Conservation (phyloP, 2,797 vertebrate genomes). For the Pangasius macronema region DNA sequence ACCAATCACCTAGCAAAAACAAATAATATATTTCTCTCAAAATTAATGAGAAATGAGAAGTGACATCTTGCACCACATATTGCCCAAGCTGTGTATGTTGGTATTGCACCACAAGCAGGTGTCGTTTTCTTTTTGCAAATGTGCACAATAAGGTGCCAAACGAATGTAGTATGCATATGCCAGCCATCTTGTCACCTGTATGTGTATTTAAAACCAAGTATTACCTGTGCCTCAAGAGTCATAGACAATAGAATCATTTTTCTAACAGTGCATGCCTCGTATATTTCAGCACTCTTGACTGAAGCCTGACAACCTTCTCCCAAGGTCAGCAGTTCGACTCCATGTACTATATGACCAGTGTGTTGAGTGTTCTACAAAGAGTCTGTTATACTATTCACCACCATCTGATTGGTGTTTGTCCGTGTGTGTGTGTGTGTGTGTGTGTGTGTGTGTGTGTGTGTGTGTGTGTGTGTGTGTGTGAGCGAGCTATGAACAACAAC, state of each 20-base stretch:
- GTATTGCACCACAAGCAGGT: background rate
- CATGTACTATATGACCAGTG: conserved; percentile 38
- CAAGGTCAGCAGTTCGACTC: conserved; percentile 35
- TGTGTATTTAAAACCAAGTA: background rate
- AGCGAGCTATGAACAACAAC: conserved; percentile 50
- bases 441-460: no score
- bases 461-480: conserved; percentile 1
- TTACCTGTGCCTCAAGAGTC: background rate
- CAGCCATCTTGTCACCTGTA: background rate
- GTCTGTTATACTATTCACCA: conserved; percentile 43
- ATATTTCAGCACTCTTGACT: conserved; percentile 4
- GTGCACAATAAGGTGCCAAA: background rate
- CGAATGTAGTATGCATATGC: background rate
- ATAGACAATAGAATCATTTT: background rate
- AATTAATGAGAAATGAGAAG: background rate
- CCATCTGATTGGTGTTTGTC: conserved; percentile 32
- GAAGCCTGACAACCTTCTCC: conserved; percentile 2
- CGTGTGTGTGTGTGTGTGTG: background rate
- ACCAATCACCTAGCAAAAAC: background rate
- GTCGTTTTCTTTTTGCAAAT: background rate
- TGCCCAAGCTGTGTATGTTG: background rate
- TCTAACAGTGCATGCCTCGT: background rate
- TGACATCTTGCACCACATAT: background rate
- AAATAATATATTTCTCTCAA: background rate
- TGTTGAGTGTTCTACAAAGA: conserved; percentile 54